Evolutionary conservation across 2,797 vertebrate genomes (phyloP), one percentile per base, ranked within the genome.

Genomic region (Okamejei kenojei): DNA sequence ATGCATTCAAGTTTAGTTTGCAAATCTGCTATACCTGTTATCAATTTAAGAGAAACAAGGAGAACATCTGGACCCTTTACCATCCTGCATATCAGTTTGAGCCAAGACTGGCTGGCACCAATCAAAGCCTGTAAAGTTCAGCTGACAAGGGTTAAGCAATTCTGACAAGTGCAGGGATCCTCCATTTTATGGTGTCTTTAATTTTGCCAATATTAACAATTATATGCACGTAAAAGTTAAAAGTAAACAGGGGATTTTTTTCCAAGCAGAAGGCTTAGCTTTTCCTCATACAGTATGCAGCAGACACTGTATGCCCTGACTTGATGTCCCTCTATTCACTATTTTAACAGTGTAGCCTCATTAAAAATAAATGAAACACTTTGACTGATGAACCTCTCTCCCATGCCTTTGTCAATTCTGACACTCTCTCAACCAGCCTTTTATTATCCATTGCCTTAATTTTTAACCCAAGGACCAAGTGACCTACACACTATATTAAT

Each of bases 331-430:
- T 58, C 23, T 82, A 15, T 4, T n/a, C 29, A 86, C 15, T 63
- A 17, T 29, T 86, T 63, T 86, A n/a, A 15, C 58, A 63, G 80
- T 26, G 80, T 13, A 63, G 63, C 13, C 6, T n/a, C 63, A 65
- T 65, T 65, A 65, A 88, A 65, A 65, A 86, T 86, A 86, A 86
- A 65, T 86, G 54, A 63, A 86, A 11, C 54, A 15, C 82, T 63
- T 32, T 26, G 15, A 3, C 10, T 63, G 29, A 63, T 63, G 58
- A 63, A 86, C 15, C 45, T n/a, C 81, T 88, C 84, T 65, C 32
- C 61, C 58, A 32, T 65, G 7, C 61, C 29, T 19, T 32, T 88
- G 82, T 86, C 82, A 11, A 61, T 88, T 65, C 29, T 29, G 15
- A 88, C 19, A n/a, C n/a, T 65, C 61, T 88, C 61, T 19, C 29